These are phyloP conservation scores for Chondrilla cf. caribensis DNA, from an alignment of 37 sponge, comb jelly and placozoan genomes.

Conservation along the genomic window DNA sequence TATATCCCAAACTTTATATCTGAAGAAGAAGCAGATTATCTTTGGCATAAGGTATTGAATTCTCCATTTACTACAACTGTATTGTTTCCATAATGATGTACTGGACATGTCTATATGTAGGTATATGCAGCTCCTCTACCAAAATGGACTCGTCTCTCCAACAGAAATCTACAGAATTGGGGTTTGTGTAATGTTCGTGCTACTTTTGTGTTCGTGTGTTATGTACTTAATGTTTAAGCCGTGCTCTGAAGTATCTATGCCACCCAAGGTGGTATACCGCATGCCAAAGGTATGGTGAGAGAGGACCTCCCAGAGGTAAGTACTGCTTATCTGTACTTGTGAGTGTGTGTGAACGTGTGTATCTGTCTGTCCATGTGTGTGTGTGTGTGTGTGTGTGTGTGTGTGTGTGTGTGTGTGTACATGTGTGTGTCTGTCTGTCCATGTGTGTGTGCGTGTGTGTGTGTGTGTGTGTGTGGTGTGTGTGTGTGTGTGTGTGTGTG, in stretches of 20 bases:
- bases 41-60: conserved; percentile 63
- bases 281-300: conserved; percentile 58
- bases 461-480: not conserved
- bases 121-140: conserved; percentile 84
- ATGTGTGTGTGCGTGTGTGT: too few species aligned
- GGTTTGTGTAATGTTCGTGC: conserved; percentile 42
- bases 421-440: too few species aligned
- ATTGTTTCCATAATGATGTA: not conserved
- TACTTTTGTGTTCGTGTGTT: not conserved
- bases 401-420: too few species aligned
- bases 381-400: not conserved
- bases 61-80: not conserved
- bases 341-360: too few species aligned
- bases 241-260: too few species aligned
- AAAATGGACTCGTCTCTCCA: conserved; percentile 90
- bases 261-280: conserved; percentile 33
- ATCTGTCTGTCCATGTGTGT: too few species aligned
- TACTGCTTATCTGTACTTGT: not conserved
- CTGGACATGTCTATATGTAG: conserved; percentile 26
- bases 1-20: conserved; percentile 89
- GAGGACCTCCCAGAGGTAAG: conserved; percentile 39
- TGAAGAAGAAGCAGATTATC: conserved; percentile 55
- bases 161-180: conserved; percentile 95
- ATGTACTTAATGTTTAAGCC: not conserved
- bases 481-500: too few species aligned